Evolutionary conservation across 2,888 invertebrate genomes (phyloP), one percentile per base, ranked within the genome.

Genomic region (Crossocerus cetratus): DNA sequence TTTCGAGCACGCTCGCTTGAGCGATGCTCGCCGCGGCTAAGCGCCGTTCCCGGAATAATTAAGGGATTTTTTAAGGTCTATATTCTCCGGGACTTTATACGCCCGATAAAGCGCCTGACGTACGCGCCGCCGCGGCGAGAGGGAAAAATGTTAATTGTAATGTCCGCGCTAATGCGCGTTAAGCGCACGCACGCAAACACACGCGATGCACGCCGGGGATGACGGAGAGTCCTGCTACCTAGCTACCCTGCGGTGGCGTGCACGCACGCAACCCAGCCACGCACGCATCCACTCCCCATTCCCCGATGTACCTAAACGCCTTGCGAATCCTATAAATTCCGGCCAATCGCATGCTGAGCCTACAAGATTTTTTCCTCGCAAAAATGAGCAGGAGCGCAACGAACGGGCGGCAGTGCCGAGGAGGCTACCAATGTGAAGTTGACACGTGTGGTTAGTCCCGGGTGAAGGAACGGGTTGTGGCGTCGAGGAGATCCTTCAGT

Each of bases 1-100:
- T 21, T 59, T 21, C 42, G 8, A 49, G 13, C n/a, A 23, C 43
- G 8, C 32, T 18, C n/a, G 53, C 21, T 70, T 77, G 76, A 77
- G 68, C 76, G 70, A 81, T 76, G 78, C 55, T 11, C 53, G 63
- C 55, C 44, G 57, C 62, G 42, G 63, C 72, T 55, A 70, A 75
- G 70, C 65, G 76, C 67, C 70, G 70, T 78, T 76, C 78, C 65
- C 64, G 62, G 81, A 79, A 82, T 80, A 86, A 85, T 83, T 81
- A 84, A 82, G 78, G 70, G 65, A 74, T 79, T 65, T 55, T 80
- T 79, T 81, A 77, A 70, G 70, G 75, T 61, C 70, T 66, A 78
- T 78, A 76, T 77, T 72, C 76, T 76, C 55, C 72, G 69, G 64
- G 65, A 79, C 74, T 86, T 84, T 82, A 83, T 85, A 72, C 78